These are phyloP conservation scores for Macroramphosus scolopax DNA, from an alignment of 2,797 vertebrate species.

Conservation along the genomic window DNA sequence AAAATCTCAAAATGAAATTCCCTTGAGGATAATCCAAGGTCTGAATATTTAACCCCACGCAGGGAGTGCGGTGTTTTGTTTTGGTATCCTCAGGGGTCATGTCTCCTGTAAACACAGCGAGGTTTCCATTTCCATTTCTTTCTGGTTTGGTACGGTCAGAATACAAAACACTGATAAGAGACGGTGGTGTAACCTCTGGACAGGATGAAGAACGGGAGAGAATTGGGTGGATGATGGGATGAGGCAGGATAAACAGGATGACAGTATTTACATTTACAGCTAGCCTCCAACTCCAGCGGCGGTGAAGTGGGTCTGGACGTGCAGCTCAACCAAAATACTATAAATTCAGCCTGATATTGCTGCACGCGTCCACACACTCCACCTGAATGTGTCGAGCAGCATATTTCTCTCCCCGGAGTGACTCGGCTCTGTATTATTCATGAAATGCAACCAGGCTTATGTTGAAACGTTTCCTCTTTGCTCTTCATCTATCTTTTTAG, in stretches of 20 bases:
- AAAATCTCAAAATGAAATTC: no score
- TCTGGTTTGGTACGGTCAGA: constrained; percentile 7
- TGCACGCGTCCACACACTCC: constrained; percentile 38
- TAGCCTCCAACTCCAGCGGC: constrained; percentile 29
- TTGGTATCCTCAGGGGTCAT: no score
- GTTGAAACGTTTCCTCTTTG: constrained; percentile 43
- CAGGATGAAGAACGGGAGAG: not conserved
- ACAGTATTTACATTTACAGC: constrained; percentile 57
- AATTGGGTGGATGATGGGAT: constrained; percentile 36
- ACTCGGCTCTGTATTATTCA: no score
- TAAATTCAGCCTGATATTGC: constrained; percentile 55
- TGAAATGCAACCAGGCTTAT: constrained; percentile 47
- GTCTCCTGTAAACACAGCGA: no score
- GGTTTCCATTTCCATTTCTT: no score
- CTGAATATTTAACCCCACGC: no score
- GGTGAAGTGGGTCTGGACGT: constrained; percentile 42
- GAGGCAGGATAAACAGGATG: constrained; percentile 56
- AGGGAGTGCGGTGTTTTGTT: no score
- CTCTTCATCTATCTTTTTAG: constrained; percentile 22
- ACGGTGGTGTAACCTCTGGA: constrained; percentile 11
- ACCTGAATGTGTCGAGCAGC: no score
- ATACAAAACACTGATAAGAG: constrained; percentile 5
- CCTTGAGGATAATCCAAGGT: no score
- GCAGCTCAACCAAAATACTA: constrained; percentile 58
- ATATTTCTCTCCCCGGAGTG: no score